Base-by-base conservation (phyloP, 2,797 vertebrate species). In the Dryobates pubescens region DNA sequence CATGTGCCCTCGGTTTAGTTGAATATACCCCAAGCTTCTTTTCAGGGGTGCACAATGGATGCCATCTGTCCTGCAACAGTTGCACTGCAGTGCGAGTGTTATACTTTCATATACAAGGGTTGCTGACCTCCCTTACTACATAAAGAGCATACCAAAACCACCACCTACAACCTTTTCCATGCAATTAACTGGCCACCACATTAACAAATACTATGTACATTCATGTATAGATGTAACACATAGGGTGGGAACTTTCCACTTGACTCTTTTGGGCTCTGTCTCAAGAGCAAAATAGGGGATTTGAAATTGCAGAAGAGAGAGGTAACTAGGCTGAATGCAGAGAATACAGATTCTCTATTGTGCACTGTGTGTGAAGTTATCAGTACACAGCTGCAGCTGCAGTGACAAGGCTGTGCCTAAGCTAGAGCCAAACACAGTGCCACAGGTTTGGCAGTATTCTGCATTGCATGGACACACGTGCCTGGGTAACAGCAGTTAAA, bases 381-480 rank as follows among this genome's bases (percentile, higher is more conserved):
- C n/a, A 3, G 5, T 20, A 17, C 1, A 4, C 0, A 49, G 29
- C 45, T 5, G n/a, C 47, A 38, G 30, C 43, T 72, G 56, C 80
- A 36, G 23, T 24, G 30, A 14, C 24, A 58, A 38, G 53, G 45
- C 75, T 43, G 1, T 17, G 26, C 26, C 17, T 16, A 29, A 24
- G 15, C 18, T 8, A 32, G 11, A 61, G 29, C 27, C 29, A 34
- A 38, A 27, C 4, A 5, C 30, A 29, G 90, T 6, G 20, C 57
- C 70, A 20, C 6, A 0, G 2, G 4, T 0, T 3, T 0, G 2
- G 43, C 72, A 67, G 18, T 30, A 4, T 29, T 45, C 38, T 32
- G 45, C 41, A 4, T 56, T 11, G 1, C 13, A 4, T 0, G 1
- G 19, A 36, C 18, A 3, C 1, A n/a, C 41, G 53, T 47, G 41